A percentile compares a stretch with the other conserved stretches of the same genome.
Evolutionary conservation across 2,113 vertebrate species (phyloP).

Genomic region (Xenus cinereus): DNA sequence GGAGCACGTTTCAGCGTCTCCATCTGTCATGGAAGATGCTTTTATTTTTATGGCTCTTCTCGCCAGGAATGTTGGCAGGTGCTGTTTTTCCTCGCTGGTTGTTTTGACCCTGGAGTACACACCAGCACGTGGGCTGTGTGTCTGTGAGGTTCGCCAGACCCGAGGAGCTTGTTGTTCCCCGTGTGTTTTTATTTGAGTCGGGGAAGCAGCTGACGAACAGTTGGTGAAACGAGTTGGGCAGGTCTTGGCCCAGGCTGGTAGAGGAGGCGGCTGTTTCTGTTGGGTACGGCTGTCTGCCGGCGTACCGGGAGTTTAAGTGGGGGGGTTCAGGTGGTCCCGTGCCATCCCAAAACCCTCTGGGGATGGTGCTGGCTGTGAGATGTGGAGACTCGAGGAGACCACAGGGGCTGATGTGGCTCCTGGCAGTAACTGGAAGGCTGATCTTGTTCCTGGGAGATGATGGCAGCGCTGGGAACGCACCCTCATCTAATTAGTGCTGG

Average conservation of each 20-base stretch:
- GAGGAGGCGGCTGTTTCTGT: neutral
- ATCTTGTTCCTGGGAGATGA: neutral
- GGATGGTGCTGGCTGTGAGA: neutral
- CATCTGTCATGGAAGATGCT: neutral
- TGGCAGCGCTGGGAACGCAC: neutral
- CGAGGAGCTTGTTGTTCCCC: neutral
- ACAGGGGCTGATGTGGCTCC: neutral
- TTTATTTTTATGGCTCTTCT: neutral
- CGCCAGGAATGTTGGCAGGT: neutral
- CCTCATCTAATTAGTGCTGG: neutral
- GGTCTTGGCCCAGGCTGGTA: neutral
- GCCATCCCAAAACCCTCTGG: fast-evolving
- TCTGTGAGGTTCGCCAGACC: neutral
- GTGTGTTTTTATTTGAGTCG: neutral
- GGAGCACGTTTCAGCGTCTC: fast-evolving
- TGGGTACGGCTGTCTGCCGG: neutral
- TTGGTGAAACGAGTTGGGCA: neutral
- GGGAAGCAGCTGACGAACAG: neutral
- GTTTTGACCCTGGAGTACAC: neutral
- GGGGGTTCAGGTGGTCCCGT: neutral
- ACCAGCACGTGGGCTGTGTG: neutral
- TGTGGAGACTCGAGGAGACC: neutral
- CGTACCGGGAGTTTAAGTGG: fast-evolving
- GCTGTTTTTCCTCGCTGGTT: neutral
- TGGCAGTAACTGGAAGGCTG: neutral